Conservation (phyloP, 30 jellyfish, hydroid and myxozoan genomes). For the Sanderia malayensis region DNA sequence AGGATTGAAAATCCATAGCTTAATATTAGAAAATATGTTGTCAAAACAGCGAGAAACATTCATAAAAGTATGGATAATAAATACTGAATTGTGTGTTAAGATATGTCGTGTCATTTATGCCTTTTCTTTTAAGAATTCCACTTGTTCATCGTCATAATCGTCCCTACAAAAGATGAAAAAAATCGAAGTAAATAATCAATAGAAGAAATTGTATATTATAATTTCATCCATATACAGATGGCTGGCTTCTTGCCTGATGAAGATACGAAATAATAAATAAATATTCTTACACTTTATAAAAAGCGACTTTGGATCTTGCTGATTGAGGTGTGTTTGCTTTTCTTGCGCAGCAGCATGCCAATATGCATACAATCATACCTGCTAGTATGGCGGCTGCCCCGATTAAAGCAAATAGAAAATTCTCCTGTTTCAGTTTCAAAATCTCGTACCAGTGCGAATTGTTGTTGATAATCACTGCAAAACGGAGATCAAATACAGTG, state of each 20-base stretch:
- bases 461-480: constrained; percentile 17
- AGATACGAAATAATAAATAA: too few species aligned
- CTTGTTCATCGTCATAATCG: constrained; percentile 77
- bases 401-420: constrained; percentile 63
- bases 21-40: too few species aligned
- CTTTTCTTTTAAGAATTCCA: constrained; percentile 57
- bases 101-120: too few species aligned
- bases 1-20: too few species aligned
- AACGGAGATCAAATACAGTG: too few species aligned
- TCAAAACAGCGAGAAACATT: too few species aligned
- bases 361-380: constrained; percentile 51
- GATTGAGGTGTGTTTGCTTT: neutral
- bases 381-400: constrained; percentile 84
- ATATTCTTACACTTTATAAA: constrained; percentile 73
- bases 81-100: too few species aligned
- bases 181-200: neutral
- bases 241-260: too few species aligned
- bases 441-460: constrained; percentile 46
- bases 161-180: constrained; percentile 18
- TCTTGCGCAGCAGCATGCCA: constrained; percentile 80
- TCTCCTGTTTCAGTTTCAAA: constrained; percentile 26
- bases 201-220: neutral
- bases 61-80: too few species aligned
- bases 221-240: too few species aligned
- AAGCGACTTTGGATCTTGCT: constrained; percentile 61